These are phyloP conservation scores for Melanerpes formicivorus DNA, from an alignment of 2,113 vertebrate genomes.

Conservation along the genomic window DNA sequence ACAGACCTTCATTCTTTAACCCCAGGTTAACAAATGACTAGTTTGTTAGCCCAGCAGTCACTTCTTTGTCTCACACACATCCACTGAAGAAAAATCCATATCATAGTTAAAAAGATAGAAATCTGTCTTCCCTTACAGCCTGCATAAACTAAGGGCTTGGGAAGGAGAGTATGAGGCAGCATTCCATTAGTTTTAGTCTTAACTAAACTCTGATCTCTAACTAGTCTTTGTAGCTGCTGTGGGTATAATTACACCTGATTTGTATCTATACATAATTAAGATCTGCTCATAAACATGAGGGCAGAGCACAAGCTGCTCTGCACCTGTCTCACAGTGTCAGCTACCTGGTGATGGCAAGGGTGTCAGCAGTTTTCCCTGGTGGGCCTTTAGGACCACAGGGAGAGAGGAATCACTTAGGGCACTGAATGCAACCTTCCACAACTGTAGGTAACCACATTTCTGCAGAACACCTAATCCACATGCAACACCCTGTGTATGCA, in stretches of 20 bases:
- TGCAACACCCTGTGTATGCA: not conserved
- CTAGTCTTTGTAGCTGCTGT: not conserved
- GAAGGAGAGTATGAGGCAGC: not conserved
- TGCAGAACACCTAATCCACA: not conserved
- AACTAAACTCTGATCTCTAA: slow-evolving; percentile 1
- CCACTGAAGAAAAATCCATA: not conserved
- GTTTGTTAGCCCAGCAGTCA: not conserved
- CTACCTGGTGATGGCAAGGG: not conserved
- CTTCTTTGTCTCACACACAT: not conserved
- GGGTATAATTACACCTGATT: not conserved
- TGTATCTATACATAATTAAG: not conserved
- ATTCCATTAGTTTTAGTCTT: not conserved
- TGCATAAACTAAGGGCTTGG: not conserved
- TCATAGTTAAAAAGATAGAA: not conserved
- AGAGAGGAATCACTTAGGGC: not conserved
- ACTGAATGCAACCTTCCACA: not conserved
- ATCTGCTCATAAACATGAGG: not conserved
- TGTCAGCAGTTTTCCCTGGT: not conserved
- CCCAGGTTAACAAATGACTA: not conserved
- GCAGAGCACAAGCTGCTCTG: not conserved
- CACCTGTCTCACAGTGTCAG: not conserved
- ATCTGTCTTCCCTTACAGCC: not conserved
- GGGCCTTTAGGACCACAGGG: not conserved
- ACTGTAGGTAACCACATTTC: not conserved
- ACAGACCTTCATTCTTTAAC: not conserved